Evolutionary conservation across 2,888 invertebrate genomes (phyloP).

Genomic region (Stegophylla sp.): DNA sequence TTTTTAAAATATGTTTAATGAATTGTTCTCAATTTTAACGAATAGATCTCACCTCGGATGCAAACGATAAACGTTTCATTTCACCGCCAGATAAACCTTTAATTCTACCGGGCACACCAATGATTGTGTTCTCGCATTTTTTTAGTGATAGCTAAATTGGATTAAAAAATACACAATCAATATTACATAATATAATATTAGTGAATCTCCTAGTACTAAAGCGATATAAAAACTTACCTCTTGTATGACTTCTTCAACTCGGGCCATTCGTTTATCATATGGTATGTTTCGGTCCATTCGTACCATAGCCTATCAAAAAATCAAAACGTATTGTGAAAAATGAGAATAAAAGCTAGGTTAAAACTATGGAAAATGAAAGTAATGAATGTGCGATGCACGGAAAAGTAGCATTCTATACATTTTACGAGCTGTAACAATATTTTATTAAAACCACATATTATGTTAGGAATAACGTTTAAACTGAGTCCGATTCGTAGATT

Average conservation of each 20-base stretch:
- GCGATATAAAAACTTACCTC: slow-evolving; percentile 69
- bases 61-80: slow-evolving; percentile 92
- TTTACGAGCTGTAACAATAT: too few species aligned
- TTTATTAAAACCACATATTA: too few species aligned
- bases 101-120: slow-evolving; percentile 84
- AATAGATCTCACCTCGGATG: slow-evolving; percentile 75
- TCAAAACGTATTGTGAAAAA: not conserved
- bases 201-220: not conserved
- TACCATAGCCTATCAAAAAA: slow-evolving; percentile 73
- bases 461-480: too few species aligned
- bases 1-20: too few species aligned
- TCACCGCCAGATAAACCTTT: slow-evolving; percentile 97
- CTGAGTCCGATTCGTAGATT: too few species aligned
- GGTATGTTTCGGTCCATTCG: slow-evolving; percentile 83
- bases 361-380: too few species aligned
- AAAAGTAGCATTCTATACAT: too few species aligned
- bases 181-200: not conserved
- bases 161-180: too few species aligned
- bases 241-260: slow-evolving; percentile 85
- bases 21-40: not conserved
- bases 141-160: slow-evolving; percentile 49
- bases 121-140: slow-evolving; percentile 83
- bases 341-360: too few species aligned
- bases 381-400: too few species aligned
- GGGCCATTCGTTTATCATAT: slow-evolving; percentile 75